These are phyloP conservation scores for Embiotoca jacksoni DNA, from an alignment of 2,113 vertebrate species.

Conservation along the genomic window DNA sequence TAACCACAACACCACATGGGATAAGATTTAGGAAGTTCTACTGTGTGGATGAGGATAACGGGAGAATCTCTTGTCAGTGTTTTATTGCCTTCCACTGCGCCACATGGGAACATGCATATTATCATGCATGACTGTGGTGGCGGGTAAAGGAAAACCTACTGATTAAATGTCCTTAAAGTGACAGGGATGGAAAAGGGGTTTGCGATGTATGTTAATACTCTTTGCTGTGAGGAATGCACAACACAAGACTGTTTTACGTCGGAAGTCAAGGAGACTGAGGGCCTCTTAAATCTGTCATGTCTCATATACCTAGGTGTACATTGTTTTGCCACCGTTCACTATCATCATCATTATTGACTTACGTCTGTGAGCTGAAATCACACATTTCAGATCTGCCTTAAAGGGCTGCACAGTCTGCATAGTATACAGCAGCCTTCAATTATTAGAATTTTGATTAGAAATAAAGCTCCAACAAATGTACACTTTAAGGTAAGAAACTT, in stretches of 20 bases:
- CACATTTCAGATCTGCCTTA: too few relatives aligned
- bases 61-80: constrained; percentile 31
- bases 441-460: too few relatives aligned
- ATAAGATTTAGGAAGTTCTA: neutral
- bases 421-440: too few relatives aligned
- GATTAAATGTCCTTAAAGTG: constrained; percentile 68
- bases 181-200: constrained; percentile 35
- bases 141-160: constrained; percentile 60
- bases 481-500: too few relatives aligned
- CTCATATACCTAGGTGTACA: too few relatives aligned
- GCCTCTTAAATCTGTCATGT: neutral
- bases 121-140: constrained; percentile 66
- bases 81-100: constrained; percentile 44
- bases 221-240: constrained; percentile 25
- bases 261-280: neutral
- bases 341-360: too few relatives aligned
- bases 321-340: too few relatives aligned
- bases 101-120: constrained; percentile 50
- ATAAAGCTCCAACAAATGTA: too few relatives aligned
- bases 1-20: constrained; percentile 16
- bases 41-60: constrained; percentile 9
- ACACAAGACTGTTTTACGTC: constrained; percentile 13
- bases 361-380: too few relatives aligned
- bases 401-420: too few relatives aligned
- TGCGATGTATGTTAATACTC: neutral